Base-by-base conservation (phyloP, 2,113 vertebrate genomes). In the Lophotis ruficrista region DNA sequence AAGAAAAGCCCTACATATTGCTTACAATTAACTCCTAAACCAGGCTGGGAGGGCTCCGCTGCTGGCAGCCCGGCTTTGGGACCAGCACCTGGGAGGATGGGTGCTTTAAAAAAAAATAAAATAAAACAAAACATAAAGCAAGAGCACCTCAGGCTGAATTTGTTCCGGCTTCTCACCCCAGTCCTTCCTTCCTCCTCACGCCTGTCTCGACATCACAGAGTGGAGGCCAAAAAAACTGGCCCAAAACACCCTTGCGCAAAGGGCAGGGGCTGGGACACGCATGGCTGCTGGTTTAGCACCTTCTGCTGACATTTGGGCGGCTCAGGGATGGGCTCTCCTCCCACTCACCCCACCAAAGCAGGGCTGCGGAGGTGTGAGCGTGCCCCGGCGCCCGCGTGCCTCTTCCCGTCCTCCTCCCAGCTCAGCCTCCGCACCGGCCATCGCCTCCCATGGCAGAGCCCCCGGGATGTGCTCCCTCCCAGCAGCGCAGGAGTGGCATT, bases 11-110 rank as follows among this genome's bases (percentile, higher is more conserved):
- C 47, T 86, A 66, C 56, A 62, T 94, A 91, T 66, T 0, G 0
- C 28, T 87, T n/a, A 65, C 93, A 95, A 95, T 89, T 92, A 95
- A 87, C 68, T 92, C 86, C 83, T 41, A 45, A 85, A 35, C 45
- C 13, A 43, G 25, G 86, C 31, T 68, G 73, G 73, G 77, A 85
- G 75, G 53, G 38, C 65, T 91, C 0, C 0, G 84, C 73, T 82
- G 45, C 71, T 62, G 57, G 35, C 90, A 95, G 65, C 57, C 24
- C 0, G 0, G 43, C 60, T 53, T 12, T 54, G 45, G 62, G 71
- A 90, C 48, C 41, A 69, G 83, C 45, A 69, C 23, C 75, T 43
- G 53, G 13, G 15, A 77, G 47, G 31, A 78, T 20, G 23, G 28
- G 28, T 47, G 38, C 48, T 80, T 71, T 38, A 47, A 61, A 43